phyloP scores from a whole-genome alignment of 2,888 invertebrate genomes.

The Acrobasis consociella region DNA sequence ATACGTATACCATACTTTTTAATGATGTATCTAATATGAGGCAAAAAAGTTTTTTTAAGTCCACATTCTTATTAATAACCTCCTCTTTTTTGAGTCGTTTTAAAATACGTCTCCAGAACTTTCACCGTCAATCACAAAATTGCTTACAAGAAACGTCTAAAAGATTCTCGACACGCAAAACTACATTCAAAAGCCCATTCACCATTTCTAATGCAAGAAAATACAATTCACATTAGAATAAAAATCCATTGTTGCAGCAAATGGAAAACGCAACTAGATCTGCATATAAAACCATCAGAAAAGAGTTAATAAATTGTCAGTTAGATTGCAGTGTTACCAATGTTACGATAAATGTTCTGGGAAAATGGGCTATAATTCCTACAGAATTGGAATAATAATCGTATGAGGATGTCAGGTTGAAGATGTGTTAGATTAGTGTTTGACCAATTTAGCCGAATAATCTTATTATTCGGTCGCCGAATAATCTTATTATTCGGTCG shows the following conservation, averaged over 20 bases:
- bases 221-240: background rate
- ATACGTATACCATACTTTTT: too few species aligned
- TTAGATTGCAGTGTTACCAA: background rate
- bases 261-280: constrained; percentile 2
- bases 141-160: background rate
- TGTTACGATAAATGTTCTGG: background rate
- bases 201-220: background rate
- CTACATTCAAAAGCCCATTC: constrained; percentile 1
- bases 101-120: too few species aligned
- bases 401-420: background rate
- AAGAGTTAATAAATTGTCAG: constrained; percentile 12
- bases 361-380: background rate
- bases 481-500: too few species aligned
- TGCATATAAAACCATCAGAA: constrained; percentile 9
- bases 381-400: constrained; percentile 4
- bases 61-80: too few species aligned
- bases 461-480: too few species aligned
- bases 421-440: too few species aligned
- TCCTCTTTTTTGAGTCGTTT: too few species aligned
- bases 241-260: constrained; percentile 2
- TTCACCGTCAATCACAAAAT: background rate
- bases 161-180: background rate
- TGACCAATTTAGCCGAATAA: too few species aligned
- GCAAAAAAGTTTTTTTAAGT: too few species aligned
- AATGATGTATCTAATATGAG: too few species aligned